phyloP scores from a whole-genome alignment of 2,888 invertebrate genomes.

The Apamea monoglypha region DNA sequence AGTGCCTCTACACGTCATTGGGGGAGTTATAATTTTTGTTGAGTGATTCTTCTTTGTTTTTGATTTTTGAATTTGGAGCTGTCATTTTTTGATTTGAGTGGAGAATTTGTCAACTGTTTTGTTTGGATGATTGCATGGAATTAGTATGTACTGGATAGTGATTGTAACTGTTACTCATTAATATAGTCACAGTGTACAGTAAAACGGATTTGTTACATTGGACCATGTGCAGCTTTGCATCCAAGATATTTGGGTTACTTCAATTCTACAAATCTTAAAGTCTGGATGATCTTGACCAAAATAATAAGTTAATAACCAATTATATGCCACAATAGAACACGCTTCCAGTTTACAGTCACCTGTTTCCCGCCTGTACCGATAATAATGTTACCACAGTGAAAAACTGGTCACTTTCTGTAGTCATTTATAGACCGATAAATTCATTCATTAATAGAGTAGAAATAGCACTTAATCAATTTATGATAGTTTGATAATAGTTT shows the following conservation, averaged over 20 bases:
- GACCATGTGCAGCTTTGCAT: not conserved
- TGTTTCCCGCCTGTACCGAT: too few species aligned
- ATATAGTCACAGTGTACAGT: not conserved
- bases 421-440: too few species aligned
- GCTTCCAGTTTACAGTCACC: too few species aligned
- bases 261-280: not conserved
- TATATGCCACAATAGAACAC: not conserved
- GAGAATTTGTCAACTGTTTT: constrained; percentile 17
- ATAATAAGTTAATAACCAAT: not conserved
- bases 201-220: not conserved
- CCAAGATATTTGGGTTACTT: not conserved
- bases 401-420: too few species aligned
- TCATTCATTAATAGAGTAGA: not conserved
- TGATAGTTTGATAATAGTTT: too few species aligned
- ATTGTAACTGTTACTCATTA: too few species aligned
- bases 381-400: not conserved
- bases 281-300: not conserved
- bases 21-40: constrained; percentile 72
- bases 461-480: too few species aligned
- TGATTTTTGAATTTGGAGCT: constrained; percentile 52
- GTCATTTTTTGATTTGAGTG: constrained; percentile 27
- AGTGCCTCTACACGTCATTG: constrained; percentile 76
- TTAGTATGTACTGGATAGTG: too few species aligned
- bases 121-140: not conserved
- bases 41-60: constrained; percentile 69